Base-by-base conservation (phyloP, 1,140 invertebrate genomes). In the Saccostrea glomerata region DNA sequence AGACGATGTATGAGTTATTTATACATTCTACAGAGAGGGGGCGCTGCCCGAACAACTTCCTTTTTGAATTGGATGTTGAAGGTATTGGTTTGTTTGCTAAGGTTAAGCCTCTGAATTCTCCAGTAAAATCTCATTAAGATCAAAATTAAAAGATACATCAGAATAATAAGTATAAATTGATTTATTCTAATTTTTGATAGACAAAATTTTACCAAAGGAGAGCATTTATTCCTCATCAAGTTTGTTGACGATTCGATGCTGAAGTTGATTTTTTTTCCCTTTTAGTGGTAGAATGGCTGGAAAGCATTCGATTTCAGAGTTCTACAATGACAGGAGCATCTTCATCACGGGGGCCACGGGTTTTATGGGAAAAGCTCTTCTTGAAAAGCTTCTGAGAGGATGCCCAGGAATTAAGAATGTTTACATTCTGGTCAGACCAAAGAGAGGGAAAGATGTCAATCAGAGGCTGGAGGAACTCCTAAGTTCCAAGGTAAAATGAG, bases 351-450 rank as follows among this genome's bases (percentile, higher is more conserved):
- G 96, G 23, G 95, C 92, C 90, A 98, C 97, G 0, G 97, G 96
- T 91, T 98, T 97, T 94, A 96, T 96, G 92, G 97, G 96, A 90
- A 98, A 98, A 95, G 97, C 97, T 4, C 94, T 98, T 0, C 92
- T 98, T 30, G 97, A 98, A 94, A 98, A 98, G 93, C 93, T 98
- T 4, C 94, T 98, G 11, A 94, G 97, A 82, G 96, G 96, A 7
- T 98, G 97, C 93, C 96, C 96, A 4, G 96, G 96, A 0, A 94
- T 98, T 15, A 95, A 96, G 5, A 96, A 94, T n/a, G 96, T 98
- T 36, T 98, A 97, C 92, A 93, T 98, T 11, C 95, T 98, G 20
- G 96, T 98, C 88, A 95, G 97, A 88, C 96, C 97, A 0, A 98
- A 98, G 92, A 97, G 96, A 87, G 96, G 96, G 0, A 97, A 97